Percentiles rank a stretch among this genome's conserved stretches.
Evolutionary conservation across 1,140 invertebrate species (phyloP).

Genomic region (Lethrus apterus): DNA sequence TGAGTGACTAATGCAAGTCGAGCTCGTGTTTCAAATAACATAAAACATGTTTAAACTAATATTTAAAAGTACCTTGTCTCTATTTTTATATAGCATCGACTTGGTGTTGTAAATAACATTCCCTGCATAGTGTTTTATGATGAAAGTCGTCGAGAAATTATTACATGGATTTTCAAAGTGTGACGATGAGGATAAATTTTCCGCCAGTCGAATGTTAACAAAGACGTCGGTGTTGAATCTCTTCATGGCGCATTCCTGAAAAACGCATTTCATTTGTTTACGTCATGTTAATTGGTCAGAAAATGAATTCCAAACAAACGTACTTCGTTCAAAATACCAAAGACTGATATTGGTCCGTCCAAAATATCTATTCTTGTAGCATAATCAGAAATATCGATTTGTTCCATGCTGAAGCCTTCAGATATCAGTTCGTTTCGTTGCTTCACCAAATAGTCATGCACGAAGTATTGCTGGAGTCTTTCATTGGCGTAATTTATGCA

Average conservation of each 20-base stretch:
- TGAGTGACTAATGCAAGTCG: too few relatives aligned
- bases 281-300: neutral
- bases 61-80: conserved; percentile 16
- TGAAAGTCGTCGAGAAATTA: conserved; percentile 16
- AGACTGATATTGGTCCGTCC: conserved; percentile 24
- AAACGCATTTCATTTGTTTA: neutral
- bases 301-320: neutral
- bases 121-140: conserved; percentile 24
- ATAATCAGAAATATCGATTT: conserved; percentile 17
- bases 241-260: conserved; percentile 23
- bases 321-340: conserved; percentile 26
- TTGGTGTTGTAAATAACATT: conserved; percentile 21
- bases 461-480: conserved; percentile 57
- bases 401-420: conserved; percentile 6
- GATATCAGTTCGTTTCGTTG: conserved; percentile 1
- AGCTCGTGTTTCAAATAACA: too few relatives aligned
- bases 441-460: conserved; percentile 10
- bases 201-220: conserved; percentile 14
- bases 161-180: conserved; percentile 18
- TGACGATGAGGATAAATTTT: conserved; percentile 12
- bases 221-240: conserved; percentile 21
- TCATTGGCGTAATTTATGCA: conserved; percentile 73
- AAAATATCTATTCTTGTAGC: conserved; percentile 17
- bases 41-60: too few relatives aligned
- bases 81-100: conserved; percentile 23